Evolutionary conservation across 2,797 vertebrate species (phyloP), one percentile per base, ranked within the genome.

Genomic region (Enteromius thamalakanensis): DNA sequence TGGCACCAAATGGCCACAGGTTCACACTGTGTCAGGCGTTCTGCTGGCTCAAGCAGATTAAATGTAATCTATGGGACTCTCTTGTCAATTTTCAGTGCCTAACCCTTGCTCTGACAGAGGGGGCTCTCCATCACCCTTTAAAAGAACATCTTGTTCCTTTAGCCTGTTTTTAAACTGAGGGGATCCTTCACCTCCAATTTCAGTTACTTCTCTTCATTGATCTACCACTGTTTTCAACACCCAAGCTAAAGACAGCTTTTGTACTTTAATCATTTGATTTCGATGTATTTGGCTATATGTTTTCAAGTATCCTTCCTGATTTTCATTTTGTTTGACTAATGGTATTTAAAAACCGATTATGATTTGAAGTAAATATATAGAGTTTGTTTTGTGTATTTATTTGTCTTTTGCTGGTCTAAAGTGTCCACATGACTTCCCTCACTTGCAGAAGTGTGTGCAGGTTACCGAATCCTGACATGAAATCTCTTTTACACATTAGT

Each of bases 81-180:
- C 60, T 83, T 67, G 49, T 83, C 80, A 67, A 79, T 86, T 88
- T 82, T 85, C 89, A 92, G 92, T 93, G 93, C 91, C 92, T 93
- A 82, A 89, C 82, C 64, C 85, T 85, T 85, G 78, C 68, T 60
- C 79, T 79, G 65, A 81, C 76, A 40, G 80, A 87, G 71, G 69
- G 62, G 79, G 62, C 80, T 71, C 23, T 83, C 65, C 53, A 62
- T 79, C 45, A 79, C 80, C 65, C 87, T 84, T 84, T 84, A 80
- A 89, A 68, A 79, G 10, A 32, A 85, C 40, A 45, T 85, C 77
- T 80, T 82, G 29, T 49, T 87, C 78, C 78, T 87, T 68, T 78
- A 47, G 70, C 85, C 55, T 42, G 42, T 65, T 77, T 86, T 81
- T 68, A 23, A 83, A 83, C 40, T 42, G 29, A 83, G 60, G 53